Evolutionary conservation across 1,140 invertebrate genomes (phyloP).

Genomic region (Eupeodes corollae): DNA sequence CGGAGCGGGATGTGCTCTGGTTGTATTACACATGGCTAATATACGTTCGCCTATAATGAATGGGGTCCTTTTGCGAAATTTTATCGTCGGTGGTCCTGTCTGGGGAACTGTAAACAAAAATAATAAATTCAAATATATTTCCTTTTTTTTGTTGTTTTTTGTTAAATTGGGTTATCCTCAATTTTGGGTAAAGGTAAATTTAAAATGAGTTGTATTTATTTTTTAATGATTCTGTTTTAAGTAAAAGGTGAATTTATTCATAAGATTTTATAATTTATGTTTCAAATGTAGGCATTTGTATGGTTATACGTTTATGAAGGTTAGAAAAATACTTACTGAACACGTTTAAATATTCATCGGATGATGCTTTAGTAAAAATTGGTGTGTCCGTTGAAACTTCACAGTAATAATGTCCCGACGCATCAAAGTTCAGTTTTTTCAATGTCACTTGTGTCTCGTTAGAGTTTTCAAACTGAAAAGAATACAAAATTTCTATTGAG

Average conservation of each 20-base stretch:
- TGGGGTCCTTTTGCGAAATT: slow-evolving; percentile 50
- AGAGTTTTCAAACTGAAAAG: slow-evolving; percentile 51
- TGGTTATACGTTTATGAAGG: no score
- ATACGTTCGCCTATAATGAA: slow-evolving; percentile 57
- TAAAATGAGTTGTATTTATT: no score
- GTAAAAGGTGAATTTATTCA: not conserved
- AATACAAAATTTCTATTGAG: no score
- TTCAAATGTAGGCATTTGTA: no score
- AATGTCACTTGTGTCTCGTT: slow-evolving; percentile 63
- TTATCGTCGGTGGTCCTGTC: slow-evolving; percentile 55
- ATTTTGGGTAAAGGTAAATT: not conserved
- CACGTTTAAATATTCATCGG: slow-evolving; percentile 56
- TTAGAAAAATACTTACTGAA: slow-evolving; percentile 50
- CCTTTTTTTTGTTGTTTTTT: not conserved
- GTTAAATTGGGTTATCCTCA: not conserved
- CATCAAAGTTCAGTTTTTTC: slow-evolving; percentile 59
- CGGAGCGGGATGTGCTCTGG: slow-evolving; percentile 58
- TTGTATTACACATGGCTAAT: slow-evolving; percentile 66
- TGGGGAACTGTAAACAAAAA: slow-evolving; percentile 56
- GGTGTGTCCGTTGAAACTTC: slow-evolving; percentile 63
- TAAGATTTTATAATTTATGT: no score
- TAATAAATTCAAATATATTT: not conserved
- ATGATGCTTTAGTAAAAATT: slow-evolving; percentile 63
- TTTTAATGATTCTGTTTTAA: not conserved
- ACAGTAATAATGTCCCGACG: slow-evolving; percentile 60